These are phyloP conservation scores for Lepus townsendii DNA, from an alignment of 2,797 vertebrate species.

Conservation along the genomic window DNA sequence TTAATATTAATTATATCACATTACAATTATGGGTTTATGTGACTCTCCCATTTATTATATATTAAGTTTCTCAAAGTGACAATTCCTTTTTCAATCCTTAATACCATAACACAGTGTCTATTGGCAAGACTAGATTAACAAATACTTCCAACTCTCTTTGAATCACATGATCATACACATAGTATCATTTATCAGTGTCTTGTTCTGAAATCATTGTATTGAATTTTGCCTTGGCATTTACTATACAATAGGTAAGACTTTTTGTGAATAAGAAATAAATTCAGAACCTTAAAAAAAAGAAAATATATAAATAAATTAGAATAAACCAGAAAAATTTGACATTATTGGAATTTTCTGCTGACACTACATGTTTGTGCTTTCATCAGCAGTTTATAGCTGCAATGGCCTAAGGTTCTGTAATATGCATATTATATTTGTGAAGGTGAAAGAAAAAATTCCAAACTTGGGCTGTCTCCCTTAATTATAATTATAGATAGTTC, in stretches of 20 bases:
- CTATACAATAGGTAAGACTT: not conserved
- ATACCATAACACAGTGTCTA: not conserved
- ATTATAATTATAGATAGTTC: slow-evolving; percentile 62
- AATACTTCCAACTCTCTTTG: not conserved
- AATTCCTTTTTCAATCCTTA: not conserved
- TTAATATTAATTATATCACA: not conserved
- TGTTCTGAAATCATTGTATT: not conserved
- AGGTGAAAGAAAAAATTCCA: slow-evolving; percentile 69
- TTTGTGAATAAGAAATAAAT: slow-evolving; percentile 44
- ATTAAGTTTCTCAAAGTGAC: not conserved
- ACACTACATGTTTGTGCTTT: slow-evolving; percentile 28
- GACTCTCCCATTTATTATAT: not conserved
- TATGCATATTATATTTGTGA: slow-evolving; percentile 46
- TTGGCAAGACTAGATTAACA: not conserved
- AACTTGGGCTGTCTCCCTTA: slow-evolving; percentile 20
- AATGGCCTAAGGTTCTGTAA: slow-evolving; percentile 6
- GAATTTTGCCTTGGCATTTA: not conserved
- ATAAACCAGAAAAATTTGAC: slow-evolving; percentile 33
- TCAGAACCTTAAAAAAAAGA: not conserved
- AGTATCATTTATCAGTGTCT: not conserved
- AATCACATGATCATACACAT: not conserved
- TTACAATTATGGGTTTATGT: not conserved
- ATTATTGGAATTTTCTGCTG: slow-evolving; percentile 36
- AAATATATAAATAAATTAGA: not conserved
- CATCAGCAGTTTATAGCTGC: slow-evolving; percentile 27